Evolutionary conservation across 1,140 invertebrate genomes (phyloP).

Genomic region (Aradophagus sp.): DNA sequence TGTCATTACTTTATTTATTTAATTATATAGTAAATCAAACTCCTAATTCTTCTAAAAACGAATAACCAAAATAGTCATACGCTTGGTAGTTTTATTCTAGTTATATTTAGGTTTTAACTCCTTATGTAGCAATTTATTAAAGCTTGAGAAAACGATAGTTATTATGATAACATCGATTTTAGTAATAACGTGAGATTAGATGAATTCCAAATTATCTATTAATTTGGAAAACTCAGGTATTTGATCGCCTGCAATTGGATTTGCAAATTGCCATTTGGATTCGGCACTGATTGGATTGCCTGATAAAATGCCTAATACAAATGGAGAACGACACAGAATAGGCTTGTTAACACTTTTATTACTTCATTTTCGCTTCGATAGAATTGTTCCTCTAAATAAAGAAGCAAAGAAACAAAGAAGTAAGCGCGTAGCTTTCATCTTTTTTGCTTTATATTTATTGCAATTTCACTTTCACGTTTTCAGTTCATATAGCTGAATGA

Average conservation of each 20-base stretch:
- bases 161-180: constrained; percentile 20
- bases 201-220: constrained; percentile 41
- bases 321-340: constrained; percentile 10
- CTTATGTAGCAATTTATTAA: constrained; percentile 33
- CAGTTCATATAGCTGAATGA: no score
- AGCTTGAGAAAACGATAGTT: constrained; percentile 5
- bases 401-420: not conserved
- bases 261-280: constrained; percentile 41
- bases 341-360: constrained; percentile 26
- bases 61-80: no score
- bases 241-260: constrained; percentile 32
- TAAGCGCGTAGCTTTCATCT: not conserved
- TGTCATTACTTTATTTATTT: no score
- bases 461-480: no score
- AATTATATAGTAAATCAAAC: no score
- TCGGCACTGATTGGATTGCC: constrained; percentile 34
- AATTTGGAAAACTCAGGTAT: constrained; percentile 43
- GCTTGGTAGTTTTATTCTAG: no score
- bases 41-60: no score
- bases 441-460: no score
- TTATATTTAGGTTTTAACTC: no score
- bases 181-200: constrained; percentile 31
- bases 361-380: constrained; percentile 14
- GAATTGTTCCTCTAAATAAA: not conserved
- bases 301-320: constrained; percentile 37